Evolutionary conservation across 1,140 invertebrate genomes (phyloP), one percentile per base, ranked within the genome.

Genomic region (Phenacoccus solenopsis): DNA sequence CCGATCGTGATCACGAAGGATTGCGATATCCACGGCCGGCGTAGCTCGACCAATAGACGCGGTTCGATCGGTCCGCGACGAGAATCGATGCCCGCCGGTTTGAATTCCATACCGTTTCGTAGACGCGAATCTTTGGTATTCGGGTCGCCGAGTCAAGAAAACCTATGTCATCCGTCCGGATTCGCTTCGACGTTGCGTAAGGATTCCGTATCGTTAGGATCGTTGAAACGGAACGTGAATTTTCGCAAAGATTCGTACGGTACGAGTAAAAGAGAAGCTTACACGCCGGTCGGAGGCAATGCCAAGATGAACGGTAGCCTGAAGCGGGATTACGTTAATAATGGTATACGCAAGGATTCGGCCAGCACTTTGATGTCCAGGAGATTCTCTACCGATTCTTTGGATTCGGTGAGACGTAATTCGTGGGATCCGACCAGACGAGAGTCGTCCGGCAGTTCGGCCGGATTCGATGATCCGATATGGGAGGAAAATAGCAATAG

Each of bases 1-100:
- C 71, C 72, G n/a, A 70, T 71, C 30, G 72, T 73, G 16, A 56
- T 70, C 1, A 70, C 70, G 5, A 72, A 82, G 70, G 83, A 84
- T 67, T 88, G 87, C 74, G 85, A 88, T 70, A 84, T 88, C n/a
- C 87, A 89, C 74, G 86, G 86, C 5, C 81, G 84, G 10, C 78
- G 84, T 59, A 84, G 84, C 13, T 84, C 84, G 1, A 71, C 82
- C 81, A 73, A 77, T 2, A 1, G 73, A 13, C 75, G 73, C 70
- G 69, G 75, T 69, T 69, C 76, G 74, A 73, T 74, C 73, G 73
- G 71, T 71, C 77, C 78, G 0, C 75, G 80, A 32, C 76, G 80
- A 28, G 78, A 79, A 71, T 80, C 79, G 2, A 80, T 81, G 79
- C 79, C 79, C 1, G 76, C 77, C 1, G 67, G 35, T 73, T 27